Conservation (phyloP, 2,113 vertebrate genomes). For the Rhinoderma darwinii region DNA sequence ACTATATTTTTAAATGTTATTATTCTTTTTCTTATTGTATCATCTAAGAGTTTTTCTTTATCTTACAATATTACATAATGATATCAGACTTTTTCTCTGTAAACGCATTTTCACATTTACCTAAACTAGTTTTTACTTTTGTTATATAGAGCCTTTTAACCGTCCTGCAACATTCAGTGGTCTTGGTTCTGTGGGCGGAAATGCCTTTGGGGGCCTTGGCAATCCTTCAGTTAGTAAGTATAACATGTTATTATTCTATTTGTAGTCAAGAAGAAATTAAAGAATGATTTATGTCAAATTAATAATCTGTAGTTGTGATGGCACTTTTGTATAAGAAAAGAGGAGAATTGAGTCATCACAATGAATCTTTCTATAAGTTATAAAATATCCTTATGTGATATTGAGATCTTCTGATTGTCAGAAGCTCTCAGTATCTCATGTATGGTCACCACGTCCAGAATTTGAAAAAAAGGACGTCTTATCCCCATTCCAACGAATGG, state of each 20-base stretch:
- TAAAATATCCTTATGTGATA: not conserved
- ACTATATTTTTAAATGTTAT: no score
- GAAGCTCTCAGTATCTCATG: not conserved
- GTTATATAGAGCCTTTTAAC: slow-evolving; percentile 86
- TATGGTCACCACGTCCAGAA: not conserved
- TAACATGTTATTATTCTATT: slow-evolving; percentile 52
- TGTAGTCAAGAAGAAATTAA: not conserved
- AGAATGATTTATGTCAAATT: no score
- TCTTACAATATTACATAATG: no score
- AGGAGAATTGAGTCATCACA: not conserved
- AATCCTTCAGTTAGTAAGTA: slow-evolving; percentile 98
- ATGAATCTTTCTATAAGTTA: not conserved
- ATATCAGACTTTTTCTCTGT: no score
- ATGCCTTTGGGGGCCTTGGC: slow-evolving; percentile 95
- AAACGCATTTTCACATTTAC: not conserved
- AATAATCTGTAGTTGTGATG: not conserved
- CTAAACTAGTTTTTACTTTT: slow-evolving; percentile 3
- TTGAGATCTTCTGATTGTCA: not conserved
- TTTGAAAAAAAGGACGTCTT: not conserved
- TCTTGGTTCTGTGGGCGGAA: slow-evolving; percentile 88
- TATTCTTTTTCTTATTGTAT: no score
- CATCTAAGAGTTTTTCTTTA: no score
- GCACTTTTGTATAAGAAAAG: not conserved
- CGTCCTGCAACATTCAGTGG: slow-evolving; percentile 88
- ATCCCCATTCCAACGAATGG: not conserved